Conservation (phyloP, 1,140 invertebrate genomes). For the Megalopta genalis region DNA sequence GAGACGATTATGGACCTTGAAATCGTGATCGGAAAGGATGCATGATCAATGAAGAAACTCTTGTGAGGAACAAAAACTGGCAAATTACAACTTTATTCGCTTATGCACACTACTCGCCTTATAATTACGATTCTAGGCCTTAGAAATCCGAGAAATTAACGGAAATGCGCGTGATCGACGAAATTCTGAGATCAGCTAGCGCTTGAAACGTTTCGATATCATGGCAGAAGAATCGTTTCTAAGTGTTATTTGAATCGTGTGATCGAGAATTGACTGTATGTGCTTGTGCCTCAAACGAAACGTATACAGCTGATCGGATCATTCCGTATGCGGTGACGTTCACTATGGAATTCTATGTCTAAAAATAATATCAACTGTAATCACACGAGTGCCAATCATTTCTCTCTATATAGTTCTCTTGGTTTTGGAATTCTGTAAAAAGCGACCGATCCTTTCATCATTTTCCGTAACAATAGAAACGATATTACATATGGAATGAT, state of each 20-base stretch:
- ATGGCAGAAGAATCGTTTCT: constrained; percentile 16
- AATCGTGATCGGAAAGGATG: not conserved
- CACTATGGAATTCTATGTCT: too few relatives aligned
- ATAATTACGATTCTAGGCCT: constrained; percentile 49
- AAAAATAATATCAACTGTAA: too few relatives aligned
- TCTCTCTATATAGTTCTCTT: too few relatives aligned
- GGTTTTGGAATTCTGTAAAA: too few relatives aligned
- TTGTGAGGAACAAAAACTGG: constrained; percentile 50
- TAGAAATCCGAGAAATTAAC: constrained; percentile 34
- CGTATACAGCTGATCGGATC: too few relatives aligned
- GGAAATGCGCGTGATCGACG: constrained; percentile 9
- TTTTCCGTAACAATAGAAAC: too few relatives aligned
- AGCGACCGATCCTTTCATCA: too few relatives aligned
- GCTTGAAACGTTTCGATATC: constrained; percentile 11
- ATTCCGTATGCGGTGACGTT: too few relatives aligned
- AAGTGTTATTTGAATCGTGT: not conserved
- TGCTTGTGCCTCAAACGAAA: not conserved
- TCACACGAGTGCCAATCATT: too few relatives aligned
- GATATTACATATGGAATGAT: too few relatives aligned
- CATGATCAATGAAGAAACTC: constrained; percentile 8
- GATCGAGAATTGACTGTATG: constrained; percentile 25
- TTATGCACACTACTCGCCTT: constrained; percentile 42
- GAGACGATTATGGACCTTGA: too few relatives aligned
- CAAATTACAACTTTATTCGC: constrained; percentile 53
- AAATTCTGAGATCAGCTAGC: constrained; percentile 25